These are phyloP conservation scores for Temnothorax nylanderi DNA, from an alignment of 1,140 invertebrate genomes.

Conservation along the genomic window DNA sequence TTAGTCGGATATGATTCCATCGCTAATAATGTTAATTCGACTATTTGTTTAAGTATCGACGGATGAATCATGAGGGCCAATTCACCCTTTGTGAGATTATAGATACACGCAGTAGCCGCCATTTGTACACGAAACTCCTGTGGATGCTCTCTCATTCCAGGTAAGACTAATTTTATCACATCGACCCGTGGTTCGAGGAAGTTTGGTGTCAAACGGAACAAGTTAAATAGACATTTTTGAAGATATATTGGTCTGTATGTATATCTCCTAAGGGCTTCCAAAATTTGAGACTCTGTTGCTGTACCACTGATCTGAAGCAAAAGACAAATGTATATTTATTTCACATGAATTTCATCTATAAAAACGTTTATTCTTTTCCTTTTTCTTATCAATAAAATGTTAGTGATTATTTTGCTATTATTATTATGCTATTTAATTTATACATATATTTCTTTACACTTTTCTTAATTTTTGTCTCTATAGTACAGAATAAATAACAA, in stretches of 20 bases:
- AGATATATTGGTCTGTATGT: constrained; percentile 88
- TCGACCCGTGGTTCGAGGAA: constrained; percentile 88
- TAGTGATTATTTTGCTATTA: too few species aligned
- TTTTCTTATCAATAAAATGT: neutral
- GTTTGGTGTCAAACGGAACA: constrained; percentile 89
- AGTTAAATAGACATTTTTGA: constrained; percentile 91
- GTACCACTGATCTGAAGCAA: constrained; percentile 88
- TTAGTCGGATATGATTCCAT: constrained; percentile 91
- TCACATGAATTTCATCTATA: constrained; percentile 22
- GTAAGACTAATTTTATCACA: constrained; percentile 90
- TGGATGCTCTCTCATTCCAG: constrained; percentile 89
- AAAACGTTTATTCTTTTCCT: neutral
- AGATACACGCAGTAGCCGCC: constrained; percentile 93
- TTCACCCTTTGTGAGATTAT: constrained; percentile 91
- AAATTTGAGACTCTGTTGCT: constrained; percentile 88
- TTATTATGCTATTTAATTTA: neutral
- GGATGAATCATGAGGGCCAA: constrained; percentile 90
- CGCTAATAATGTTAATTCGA: constrained; percentile 89
- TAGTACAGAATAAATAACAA: neutral
- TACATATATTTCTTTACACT: neutral
- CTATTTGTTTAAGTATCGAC: constrained; percentile 88
- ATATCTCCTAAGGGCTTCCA: constrained; percentile 89
- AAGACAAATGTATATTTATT: constrained; percentile 42
- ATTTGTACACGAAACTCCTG: constrained; percentile 91
- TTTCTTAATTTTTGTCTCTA: neutral